phyloP scores from a whole-genome alignment of 2,113 vertebrate genomes.

The Ptilonorhynchus violaceus region DNA sequence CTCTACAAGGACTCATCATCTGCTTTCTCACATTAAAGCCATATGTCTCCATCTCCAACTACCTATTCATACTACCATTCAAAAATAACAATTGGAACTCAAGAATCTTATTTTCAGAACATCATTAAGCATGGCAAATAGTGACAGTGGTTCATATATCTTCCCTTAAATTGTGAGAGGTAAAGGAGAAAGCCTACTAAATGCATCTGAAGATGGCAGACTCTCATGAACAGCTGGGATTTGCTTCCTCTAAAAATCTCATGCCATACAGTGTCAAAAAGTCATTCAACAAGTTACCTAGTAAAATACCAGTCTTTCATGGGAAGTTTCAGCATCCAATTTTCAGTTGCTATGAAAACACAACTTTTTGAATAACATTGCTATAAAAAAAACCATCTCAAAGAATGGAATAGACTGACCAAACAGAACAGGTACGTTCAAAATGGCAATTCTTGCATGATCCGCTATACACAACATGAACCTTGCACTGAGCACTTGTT shows the following conservation, averaged over 20 bases:
- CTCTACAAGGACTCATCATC: not conserved
- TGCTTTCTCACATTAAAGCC: not conserved
- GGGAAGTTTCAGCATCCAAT: not conserved
- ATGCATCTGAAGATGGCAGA: not conserved
- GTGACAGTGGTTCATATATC: not conserved
- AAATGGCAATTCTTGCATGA: rapidly evolving
- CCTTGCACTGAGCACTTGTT: not conserved
- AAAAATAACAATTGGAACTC: not conserved
- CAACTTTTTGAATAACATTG: not conserved
- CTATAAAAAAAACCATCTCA: not conserved
- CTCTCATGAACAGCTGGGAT: not conserved
- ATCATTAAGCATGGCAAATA: not conserved
- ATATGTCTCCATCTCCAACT: not conserved
- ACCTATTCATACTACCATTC: not conserved
- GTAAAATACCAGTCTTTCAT: not conserved
- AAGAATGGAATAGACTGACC: not conserved
- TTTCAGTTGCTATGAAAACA: not conserved
- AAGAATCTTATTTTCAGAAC: not conserved
- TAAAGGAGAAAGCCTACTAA: not conserved
- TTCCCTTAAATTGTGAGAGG: not conserved
- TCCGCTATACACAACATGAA: not conserved
- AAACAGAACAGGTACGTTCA: not conserved
- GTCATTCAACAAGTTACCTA: not conserved
- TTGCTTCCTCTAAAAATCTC: not conserved
- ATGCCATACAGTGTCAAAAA: not conserved